phyloP scores from a whole-genome alignment of 2,113 vertebrate species.

The Pelecanoides urinatrix region DNA sequence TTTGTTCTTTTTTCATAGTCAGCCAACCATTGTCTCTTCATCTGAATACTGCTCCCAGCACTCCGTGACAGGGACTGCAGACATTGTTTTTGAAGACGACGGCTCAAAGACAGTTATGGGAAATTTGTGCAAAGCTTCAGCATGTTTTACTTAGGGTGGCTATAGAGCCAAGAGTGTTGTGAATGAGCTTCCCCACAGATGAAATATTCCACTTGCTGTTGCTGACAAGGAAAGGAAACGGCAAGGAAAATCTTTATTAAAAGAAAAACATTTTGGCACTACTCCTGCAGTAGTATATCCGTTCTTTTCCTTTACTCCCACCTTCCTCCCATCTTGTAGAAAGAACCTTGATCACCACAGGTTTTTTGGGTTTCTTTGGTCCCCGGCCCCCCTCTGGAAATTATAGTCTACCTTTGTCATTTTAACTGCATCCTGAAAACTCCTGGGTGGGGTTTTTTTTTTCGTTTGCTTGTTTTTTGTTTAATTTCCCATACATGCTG shows the following conservation, averaged over 20 bases:
- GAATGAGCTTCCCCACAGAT: background rate
- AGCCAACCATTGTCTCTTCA: background rate
- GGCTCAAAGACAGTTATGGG: background rate
- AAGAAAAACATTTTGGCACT: background rate
- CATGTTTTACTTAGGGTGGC: background rate
- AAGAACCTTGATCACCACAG: background rate
- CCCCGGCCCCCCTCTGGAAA: background rate
- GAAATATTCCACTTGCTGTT: background rate
- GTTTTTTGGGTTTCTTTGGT: too few species aligned
- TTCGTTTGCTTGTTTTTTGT: background rate
- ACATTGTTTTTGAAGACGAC: background rate
- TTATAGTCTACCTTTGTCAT: background rate
- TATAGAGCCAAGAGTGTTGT: background rate
- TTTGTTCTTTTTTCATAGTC: background rate
- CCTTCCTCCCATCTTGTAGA: background rate
- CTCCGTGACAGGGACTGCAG: background rate
- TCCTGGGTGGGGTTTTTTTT: background rate
- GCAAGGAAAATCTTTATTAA: background rate
- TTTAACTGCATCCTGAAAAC: background rate
- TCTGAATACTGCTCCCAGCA: background rate
- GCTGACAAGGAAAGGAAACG: background rate
- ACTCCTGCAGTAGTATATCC: background rate
- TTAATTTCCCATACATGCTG: background rate
- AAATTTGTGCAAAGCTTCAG: background rate
- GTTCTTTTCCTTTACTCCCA: background rate